Conservation (phyloP, 2,113 vertebrate species). For the Pelodiscus sinensis region DNA sequence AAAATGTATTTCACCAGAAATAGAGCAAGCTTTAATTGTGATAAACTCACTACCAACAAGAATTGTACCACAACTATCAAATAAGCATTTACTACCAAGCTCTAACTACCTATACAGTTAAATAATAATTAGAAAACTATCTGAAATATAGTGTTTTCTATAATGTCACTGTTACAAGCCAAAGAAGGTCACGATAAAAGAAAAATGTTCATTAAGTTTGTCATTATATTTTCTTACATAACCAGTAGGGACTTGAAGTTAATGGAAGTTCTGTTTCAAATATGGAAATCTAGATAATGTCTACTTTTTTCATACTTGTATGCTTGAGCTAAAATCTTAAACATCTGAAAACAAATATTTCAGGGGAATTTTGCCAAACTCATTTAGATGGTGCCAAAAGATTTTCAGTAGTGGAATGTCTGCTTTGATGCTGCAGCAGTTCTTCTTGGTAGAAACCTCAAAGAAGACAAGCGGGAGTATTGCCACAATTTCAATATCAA, state of each 20-base stretch:
- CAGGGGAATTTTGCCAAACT: neutral
- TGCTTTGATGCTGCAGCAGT: rapidly evolving
- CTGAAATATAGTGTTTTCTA: neutral
- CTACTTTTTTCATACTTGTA: neutral
- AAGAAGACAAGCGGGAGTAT: neutral
- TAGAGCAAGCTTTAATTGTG: neutral
- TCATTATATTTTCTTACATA: neutral
- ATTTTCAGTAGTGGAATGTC: neutral
- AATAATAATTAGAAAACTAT: neutral
- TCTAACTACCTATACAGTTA: neutral
- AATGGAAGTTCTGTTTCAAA: neutral
- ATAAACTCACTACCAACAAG: neutral
- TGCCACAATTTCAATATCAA: rapidly evolving
- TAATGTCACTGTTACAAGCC: neutral
- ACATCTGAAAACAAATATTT: neutral
- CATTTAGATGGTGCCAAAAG: neutral
- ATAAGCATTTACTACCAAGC: neutral
- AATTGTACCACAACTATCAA: neutral
- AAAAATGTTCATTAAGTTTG: neutral
- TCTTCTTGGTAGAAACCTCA: neutral
- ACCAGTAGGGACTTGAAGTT: neutral
- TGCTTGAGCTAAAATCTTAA: neutral
- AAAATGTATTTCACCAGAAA: neutral
- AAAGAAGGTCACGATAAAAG: neutral
- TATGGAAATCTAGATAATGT: neutral